Evolutionary conservation across 2,113 vertebrate species (phyloP).

Genomic region (Hydrochoerus hydrochaeris): DNA sequence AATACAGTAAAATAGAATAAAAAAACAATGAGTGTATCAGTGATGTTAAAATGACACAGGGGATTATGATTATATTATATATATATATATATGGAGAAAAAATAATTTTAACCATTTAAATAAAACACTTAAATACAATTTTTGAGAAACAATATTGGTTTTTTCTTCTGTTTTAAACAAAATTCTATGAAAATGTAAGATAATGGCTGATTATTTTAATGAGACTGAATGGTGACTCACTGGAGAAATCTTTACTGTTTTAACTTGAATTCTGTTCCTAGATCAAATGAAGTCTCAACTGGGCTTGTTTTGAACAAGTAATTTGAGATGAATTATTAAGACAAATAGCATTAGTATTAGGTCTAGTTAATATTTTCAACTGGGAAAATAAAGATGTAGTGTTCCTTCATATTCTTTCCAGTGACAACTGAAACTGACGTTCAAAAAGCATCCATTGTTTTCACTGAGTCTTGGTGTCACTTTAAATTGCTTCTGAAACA

Average conservation of each 20-base stretch:
- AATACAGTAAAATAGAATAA: constrained; percentile 31
- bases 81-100: not conserved
- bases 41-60: not conserved
- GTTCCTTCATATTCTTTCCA: not conserved
- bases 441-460: constrained; percentile 33
- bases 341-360: not conserved
- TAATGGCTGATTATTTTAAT: not conserved
- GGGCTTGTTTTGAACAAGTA: not conserved
- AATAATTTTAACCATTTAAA: not conserved
- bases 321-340: not conserved
- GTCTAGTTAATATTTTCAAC: not conserved
- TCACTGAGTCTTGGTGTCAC: constrained; percentile 35
- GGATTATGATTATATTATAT: not conserved
- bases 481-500: constrained; percentile 46
- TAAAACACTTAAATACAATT: too few relatives aligned
- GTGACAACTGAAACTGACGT: constrained; percentile 14
- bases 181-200: constrained; percentile 15
- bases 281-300: constrained; percentile 12
- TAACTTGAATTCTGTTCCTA: constrained; percentile 18
- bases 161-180: constrained; percentile 35
- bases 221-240: not conserved
- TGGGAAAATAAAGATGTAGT: not conserved
- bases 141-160: not conserved
- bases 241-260: constrained; percentile 12
- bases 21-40: not conserved